Evolutionary conservation across 2,113 vertebrate genomes (phyloP).

Genomic region (Pseudopodoces humilis): DNA sequence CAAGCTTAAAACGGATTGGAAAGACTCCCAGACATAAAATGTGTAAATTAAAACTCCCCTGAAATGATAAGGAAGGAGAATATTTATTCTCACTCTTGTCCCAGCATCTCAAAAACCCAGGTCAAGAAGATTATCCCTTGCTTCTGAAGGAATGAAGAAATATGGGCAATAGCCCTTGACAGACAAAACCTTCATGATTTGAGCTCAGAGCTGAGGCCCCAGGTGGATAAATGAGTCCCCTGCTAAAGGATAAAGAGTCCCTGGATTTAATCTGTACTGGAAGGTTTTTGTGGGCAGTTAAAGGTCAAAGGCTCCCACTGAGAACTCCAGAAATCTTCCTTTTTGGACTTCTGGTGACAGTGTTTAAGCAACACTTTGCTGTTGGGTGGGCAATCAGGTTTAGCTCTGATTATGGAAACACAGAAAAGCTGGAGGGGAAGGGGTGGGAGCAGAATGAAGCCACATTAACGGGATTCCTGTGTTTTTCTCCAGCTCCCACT

Average conservation of each 20-base stretch:
- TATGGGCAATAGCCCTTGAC: background rate
- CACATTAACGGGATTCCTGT: background rate
- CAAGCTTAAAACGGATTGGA: background rate
- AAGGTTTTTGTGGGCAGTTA: background rate
- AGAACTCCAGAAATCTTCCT: background rate
- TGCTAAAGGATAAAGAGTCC: background rate
- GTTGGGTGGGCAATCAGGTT: background rate
- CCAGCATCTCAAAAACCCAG: accelerated
- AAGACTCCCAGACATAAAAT: background rate
- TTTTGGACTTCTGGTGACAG: background rate
- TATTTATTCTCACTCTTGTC: background rate
- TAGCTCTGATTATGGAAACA: background rate
- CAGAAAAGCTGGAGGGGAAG: background rate
- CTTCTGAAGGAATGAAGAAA: background rate
- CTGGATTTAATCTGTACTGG: background rate
- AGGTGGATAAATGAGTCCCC: background rate
- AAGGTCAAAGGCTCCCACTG: background rate
- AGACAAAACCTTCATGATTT: background rate
- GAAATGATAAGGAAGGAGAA: background rate
- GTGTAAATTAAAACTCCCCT: background rate
- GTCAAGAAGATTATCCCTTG: background rate
- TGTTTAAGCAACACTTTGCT: background rate
- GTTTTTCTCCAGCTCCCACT: background rate
- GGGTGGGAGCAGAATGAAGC: background rate
- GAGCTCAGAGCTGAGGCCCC: background rate